phyloP scores from a whole-genome alignment of 2,113 vertebrate species.

The Alexandromys fortis region DNA sequence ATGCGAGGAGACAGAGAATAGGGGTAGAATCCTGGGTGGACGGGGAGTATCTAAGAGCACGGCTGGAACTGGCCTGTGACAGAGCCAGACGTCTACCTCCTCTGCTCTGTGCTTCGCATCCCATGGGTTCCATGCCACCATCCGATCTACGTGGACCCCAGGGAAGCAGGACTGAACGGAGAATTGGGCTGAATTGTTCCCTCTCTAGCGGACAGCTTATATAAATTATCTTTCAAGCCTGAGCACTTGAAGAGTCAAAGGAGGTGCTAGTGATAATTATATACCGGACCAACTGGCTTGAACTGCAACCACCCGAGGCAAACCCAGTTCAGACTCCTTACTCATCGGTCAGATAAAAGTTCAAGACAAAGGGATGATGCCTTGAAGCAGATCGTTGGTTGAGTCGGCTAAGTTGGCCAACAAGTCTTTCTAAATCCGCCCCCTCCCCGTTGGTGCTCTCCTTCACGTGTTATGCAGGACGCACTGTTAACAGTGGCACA shows the following conservation, averaged over 20 bases:
- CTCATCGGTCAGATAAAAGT: constrained; percentile 4
- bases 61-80: neutral
- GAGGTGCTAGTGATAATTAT: neutral
- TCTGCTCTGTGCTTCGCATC: neutral
- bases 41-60: neutral
- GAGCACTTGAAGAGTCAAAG: constrained; percentile 1
- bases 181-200: neutral
- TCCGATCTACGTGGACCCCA: neutral
- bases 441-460: neutral
- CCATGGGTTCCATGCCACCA: rapidly evolving
- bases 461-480: neutral
- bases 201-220: neutral
- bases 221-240: neutral
- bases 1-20: neutral
- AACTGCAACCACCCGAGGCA: neutral
- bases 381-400: neutral
- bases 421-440: neutral
- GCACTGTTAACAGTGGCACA: neutral
- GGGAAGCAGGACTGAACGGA: neutral
- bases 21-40: neutral
- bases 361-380: neutral
- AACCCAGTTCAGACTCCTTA: neutral
- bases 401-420: constrained; percentile 11
- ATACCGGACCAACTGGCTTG: neutral
- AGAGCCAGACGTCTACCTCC: neutral